A percentile compares a stretch with the other conserved stretches of the same genome.
Conservation (phyloP, 2,113 vertebrate species). For the Menura novaehollandiae region DNA sequence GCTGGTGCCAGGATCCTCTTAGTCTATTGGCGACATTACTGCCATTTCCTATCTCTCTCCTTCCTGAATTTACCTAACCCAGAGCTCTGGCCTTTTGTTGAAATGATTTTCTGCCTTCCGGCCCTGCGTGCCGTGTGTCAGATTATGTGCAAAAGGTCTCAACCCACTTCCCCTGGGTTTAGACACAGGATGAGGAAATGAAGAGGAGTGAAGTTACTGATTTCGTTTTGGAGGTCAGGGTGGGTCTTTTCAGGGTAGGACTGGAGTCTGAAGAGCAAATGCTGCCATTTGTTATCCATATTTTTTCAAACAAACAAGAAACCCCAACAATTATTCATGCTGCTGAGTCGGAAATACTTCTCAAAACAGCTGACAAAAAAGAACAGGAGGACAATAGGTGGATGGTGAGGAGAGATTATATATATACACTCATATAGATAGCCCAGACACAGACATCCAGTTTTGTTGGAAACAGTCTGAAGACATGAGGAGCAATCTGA, state of each 20-base stretch:
- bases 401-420: slow-evolving; percentile 1
- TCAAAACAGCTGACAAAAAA: slow-evolving; percentile 72
- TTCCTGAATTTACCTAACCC: slow-evolving; percentile 79
- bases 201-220: slow-evolving; percentile 72
- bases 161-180: slow-evolving; percentile 69
- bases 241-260: slow-evolving; percentile 49
- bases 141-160: slow-evolving; percentile 79
- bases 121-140: slow-evolving; percentile 69
- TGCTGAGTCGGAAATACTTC: slow-evolving; percentile 67
- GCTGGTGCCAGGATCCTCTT: slow-evolving; percentile 55
- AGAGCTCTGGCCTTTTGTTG: slow-evolving; percentile 74
- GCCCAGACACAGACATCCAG: background rate
- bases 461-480: slow-evolving; percentile 24
- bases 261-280: slow-evolving; percentile 41
- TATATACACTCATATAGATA: slow-evolving; percentile 27
- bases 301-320: slow-evolving; percentile 64
- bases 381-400: slow-evolving; percentile 55
- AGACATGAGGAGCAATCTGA: slow-evolving; percentile 6
- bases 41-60: slow-evolving; percentile 73
- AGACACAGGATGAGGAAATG: slow-evolving; percentile 83
- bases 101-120: slow-evolving; percentile 75
- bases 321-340: slow-evolving; percentile 34
- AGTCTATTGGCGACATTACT: slow-evolving; percentile 64
- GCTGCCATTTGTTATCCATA: slow-evolving; percentile 22
- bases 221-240: slow-evolving; percentile 73